Conservation (phyloP, 2,888 invertebrate species). For the Ichneumoninae sp. region DNA sequence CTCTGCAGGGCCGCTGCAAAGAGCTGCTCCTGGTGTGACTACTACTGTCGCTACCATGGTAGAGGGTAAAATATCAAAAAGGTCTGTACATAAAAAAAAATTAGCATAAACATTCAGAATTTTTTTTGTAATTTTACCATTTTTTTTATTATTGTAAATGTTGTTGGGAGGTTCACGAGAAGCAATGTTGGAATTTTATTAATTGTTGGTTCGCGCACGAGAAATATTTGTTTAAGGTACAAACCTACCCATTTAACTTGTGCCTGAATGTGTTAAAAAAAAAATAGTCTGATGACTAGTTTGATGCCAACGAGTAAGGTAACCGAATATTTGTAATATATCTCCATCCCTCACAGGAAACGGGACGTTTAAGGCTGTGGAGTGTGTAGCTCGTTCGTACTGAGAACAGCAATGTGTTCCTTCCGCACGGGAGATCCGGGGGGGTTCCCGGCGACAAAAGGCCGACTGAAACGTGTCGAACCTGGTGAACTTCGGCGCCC, state of each 20-base stretch:
- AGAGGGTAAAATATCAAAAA: not conserved
- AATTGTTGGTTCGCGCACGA: not conserved
- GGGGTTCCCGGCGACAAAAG: constrained; percentile 37
- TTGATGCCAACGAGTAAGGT: constrained; percentile 32
- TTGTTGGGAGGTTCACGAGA: not conserved
- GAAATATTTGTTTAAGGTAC: not conserved
- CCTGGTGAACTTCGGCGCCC: constrained; percentile 17
- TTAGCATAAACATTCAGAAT: not conserved
- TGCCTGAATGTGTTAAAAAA: no score
- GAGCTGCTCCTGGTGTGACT: not conserved
- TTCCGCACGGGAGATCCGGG: constrained; percentile 16
- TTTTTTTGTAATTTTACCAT: not conserved
- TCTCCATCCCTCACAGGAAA: constrained; percentile 41
- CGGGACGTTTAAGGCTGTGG: constrained; percentile 14
- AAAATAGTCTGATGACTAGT: constrained; percentile 6
- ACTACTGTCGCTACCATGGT: not conserved
- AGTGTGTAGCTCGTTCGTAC: not conserved
- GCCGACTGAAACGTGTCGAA: constrained; percentile 51
- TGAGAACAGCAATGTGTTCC: not conserved
- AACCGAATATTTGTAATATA: constrained; percentile 14
- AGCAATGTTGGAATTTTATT: no score
- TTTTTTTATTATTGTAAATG: not conserved
- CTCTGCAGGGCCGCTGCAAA: constrained; percentile 20
- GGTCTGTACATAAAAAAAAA: not conserved
- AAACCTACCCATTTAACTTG: no score